Base-by-base conservation (phyloP, 2,888 invertebrate genomes). In the Drosophila lacicola region DNA sequence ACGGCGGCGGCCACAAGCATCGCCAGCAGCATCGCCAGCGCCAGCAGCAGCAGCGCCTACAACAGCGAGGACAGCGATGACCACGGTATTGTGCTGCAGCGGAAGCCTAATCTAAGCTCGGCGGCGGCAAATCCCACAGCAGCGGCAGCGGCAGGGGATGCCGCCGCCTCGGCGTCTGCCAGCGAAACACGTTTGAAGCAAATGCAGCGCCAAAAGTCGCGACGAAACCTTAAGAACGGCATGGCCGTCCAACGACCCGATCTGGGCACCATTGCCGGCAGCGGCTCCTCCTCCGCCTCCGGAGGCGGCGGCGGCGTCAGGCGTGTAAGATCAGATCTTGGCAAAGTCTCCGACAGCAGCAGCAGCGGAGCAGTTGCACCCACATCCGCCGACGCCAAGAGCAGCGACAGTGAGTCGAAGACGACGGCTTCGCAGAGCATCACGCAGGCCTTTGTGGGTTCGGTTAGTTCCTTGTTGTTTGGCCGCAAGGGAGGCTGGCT, bases 401-500 rank as follows among this genome's bases (percentile, higher is more conserved):
- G 39, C 51, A 57, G n/a, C 53, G 54, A 51, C 36, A 41, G 19
- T 42, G 56, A 90, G 3, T 88, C 91, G 90, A 73, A 90, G 53
- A 89, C 91, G 33, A 89, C 91, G 33, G 90, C 90, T 36, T 84
- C 79, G 4, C 91, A 90, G 71, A 91, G 81, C 77, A 88, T 79
- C 45, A 90, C 93, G 51, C 94, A 94, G 72, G 92, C 94, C 6
- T 94, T 95, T 54, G 93, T 97, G 37, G 97, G 97, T 63, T 96
- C 96, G 46, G 94, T 96, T 74, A 96, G 96, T 92, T 95, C 96
- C 65, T 93, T 96, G 84, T 93, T 97, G 54, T 97, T 97, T 92
- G 97, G 97, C 39, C 94, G 97, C 71, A 97, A 97, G 90, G 97
- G 97, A 54, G 97, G 97, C 56, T 94, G 97, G 83, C 94, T 97